A percentile compares a stretch with the other conserved stretches of the same genome.
phyloP scores from a whole-genome alignment of 2,888 invertebrate species.

The Anaspis maculata region DNA sequence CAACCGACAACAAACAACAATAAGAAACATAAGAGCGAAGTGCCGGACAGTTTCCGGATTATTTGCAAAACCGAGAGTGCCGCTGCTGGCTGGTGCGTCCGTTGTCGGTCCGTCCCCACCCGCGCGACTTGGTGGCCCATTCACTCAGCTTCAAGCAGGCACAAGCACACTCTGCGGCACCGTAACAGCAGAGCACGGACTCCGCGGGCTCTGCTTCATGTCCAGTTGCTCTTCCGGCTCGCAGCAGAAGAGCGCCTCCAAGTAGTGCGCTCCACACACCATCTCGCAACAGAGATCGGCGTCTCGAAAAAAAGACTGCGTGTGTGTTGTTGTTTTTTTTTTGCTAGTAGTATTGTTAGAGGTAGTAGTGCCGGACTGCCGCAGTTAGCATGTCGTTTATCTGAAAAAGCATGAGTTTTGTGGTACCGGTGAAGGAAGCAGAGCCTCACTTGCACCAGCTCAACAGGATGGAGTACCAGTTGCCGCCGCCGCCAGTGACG shows the following conservation, averaged over 20 bases:
- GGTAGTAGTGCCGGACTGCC: slow-evolving; percentile 26
- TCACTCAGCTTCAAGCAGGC: slow-evolving; percentile 31
- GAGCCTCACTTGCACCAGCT: no score
- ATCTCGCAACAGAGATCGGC: no score
- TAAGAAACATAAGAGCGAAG: slow-evolving; percentile 3
- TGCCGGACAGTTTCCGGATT: slow-evolving; percentile 33
- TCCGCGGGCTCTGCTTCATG: slow-evolving; percentile 28
- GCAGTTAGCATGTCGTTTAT: slow-evolving; percentile 39
- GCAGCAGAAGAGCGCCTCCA: slow-evolving; percentile 1
- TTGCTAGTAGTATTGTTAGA: no score
- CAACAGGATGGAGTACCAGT: slow-evolving; percentile 45
- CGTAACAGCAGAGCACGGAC: no score
- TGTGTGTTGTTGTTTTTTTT: no score
- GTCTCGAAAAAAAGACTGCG: no score
- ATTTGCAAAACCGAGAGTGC: slow-evolving; percentile 40
- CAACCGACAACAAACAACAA: slow-evolving; percentile 7
- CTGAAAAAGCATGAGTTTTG: slow-evolving; percentile 44
- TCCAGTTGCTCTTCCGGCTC: slow-evolving; percentile 34
- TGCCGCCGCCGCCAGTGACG: slow-evolving; percentile 41
- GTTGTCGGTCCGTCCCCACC: no score
- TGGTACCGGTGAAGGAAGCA: slow-evolving; percentile 39
- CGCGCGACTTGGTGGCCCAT: slow-evolving; percentile 28
- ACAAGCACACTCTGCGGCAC: no score
- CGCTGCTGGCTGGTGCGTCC: no score
- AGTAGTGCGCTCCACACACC: not conserved